Conservation (phyloP, 2,113 vertebrate species). For the Maccullochella peelii region DNA sequence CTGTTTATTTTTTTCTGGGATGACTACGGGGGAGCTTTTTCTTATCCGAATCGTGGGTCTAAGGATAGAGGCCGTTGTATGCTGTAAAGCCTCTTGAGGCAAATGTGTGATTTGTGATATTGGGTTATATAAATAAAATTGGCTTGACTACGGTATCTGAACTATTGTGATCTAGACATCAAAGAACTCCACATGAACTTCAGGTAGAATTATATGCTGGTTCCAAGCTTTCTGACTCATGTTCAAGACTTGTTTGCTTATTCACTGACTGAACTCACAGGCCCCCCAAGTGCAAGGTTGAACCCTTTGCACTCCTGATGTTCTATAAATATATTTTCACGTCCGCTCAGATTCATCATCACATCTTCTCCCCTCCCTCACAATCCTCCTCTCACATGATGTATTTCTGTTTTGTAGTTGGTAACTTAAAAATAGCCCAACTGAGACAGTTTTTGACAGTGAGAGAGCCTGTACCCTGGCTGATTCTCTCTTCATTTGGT, state of each 20-base stretch:
- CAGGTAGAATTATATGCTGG: conserved; percentile 5
- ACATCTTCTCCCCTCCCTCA: conserved; percentile 37
- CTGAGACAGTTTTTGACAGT: conserved; percentile 42
- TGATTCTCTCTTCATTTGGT: conserved; percentile 40
- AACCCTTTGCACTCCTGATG: conserved; percentile 36
- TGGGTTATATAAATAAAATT: no score
- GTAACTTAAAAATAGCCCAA: conserved; percentile 62
- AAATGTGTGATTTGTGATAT: no score
- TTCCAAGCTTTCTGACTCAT: background rate
- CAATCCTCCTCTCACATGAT: conserved; percentile 25
- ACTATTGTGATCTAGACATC: conserved; percentile 9
- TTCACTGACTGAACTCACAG: conserved; percentile 43
- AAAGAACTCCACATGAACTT: conserved; percentile 8
- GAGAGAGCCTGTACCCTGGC: conserved; percentile 31
- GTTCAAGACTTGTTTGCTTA: conserved; percentile 36
- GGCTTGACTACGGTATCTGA: background rate
- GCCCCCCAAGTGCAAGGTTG: background rate
- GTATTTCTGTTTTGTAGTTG: conserved; percentile 45
- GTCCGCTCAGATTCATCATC: conserved; percentile 37
- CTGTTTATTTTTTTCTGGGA: background rate
- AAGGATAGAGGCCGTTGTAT: no score
- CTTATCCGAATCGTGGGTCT: no score
- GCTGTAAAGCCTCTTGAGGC: no score
- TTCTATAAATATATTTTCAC: conserved; percentile 61
- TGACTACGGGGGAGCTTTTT: no score